Conservation (phyloP, 2,888 invertebrate genomes). For the Carabus problematicus region DNA sequence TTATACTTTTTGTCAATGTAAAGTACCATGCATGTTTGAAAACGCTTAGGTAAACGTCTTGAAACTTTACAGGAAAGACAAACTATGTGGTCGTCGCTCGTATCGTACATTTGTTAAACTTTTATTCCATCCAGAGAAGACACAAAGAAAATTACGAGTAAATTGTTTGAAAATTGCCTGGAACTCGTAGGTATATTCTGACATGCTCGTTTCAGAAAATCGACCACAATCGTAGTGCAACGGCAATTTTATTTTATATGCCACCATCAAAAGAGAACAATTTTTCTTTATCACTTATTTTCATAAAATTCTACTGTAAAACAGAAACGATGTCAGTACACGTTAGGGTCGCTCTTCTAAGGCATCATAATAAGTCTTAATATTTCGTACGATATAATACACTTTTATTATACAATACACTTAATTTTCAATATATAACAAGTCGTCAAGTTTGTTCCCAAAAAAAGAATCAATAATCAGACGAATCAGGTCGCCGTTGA, state of each 20-base stretch:
- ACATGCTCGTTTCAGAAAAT: not conserved
- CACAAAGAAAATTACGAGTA: conserved; percentile 16
- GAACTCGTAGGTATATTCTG: conserved; percentile 23
- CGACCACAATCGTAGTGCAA: conserved; percentile 19
- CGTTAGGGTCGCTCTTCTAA: not conserved
- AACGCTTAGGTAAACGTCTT: too few species aligned
- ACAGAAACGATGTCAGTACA: conserved; percentile 9
- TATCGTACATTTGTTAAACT: conserved; percentile 13
- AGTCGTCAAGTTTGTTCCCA: conserved; percentile 1
- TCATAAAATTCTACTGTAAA: conserved; percentile 26
- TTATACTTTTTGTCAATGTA: too few species aligned
- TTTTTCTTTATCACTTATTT: conserved; percentile 32
- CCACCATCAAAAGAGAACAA: conserved; percentile 19
- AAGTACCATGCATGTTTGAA: too few species aligned
- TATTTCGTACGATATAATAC: too few species aligned
- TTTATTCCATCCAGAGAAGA: conserved; percentile 7
- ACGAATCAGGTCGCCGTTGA: conserved; percentile 9
- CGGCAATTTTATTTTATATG: conserved; percentile 5
- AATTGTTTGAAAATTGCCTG: conserved; percentile 32
- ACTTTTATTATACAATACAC: too few species aligned
- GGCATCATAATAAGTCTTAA: too few species aligned
- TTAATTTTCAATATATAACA: too few species aligned
- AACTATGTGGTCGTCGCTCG: not conserved
- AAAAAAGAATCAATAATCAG: conserved; percentile 30
- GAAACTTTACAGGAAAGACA: too few species aligned